Evolutionary conservation across 1,140 invertebrate species (phyloP).

Genomic region (Camponotus floridanus): DNA sequence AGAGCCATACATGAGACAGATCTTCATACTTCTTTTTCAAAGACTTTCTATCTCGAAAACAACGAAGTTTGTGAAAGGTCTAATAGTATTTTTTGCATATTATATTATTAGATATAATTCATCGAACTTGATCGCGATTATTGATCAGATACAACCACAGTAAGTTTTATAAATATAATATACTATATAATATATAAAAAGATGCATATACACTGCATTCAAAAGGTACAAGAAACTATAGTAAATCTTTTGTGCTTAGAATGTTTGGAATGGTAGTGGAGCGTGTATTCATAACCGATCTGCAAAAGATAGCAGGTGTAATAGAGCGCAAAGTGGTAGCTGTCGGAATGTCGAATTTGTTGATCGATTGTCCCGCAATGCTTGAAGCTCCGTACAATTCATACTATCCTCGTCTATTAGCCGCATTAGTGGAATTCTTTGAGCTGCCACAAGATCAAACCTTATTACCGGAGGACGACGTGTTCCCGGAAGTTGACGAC

Average conservation of each 20-base stretch:
- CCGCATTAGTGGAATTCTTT: conserved; percentile 94
- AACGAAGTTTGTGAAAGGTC: conserved; percentile 95
- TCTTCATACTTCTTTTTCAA: conserved; percentile 97
- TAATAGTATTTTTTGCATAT: conserved; percentile 96
- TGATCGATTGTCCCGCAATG: conserved; percentile 92
- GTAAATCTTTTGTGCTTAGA: conserved; percentile 83
- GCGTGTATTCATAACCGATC: conserved; percentile 93
- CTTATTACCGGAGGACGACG: conserved; percentile 93
- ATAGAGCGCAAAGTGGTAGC: conserved; percentile 96
- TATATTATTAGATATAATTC: conserved; percentile 94
- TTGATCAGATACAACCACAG: conserved; percentile 96
- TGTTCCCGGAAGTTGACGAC: conserved; percentile 94
- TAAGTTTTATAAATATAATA: conserved; percentile 83
- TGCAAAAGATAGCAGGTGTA: conserved; percentile 94
- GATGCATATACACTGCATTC: not conserved
- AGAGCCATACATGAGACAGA: conserved; percentile 93
- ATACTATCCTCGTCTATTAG: conserved; percentile 88
- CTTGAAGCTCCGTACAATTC: conserved; percentile 89
- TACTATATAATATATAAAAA: not conserved
- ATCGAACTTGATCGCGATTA: conserved; percentile 90
- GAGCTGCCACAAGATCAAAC: conserved; percentile 95
- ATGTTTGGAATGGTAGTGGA: conserved; percentile 98
- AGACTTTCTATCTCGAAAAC: conserved; percentile 97
- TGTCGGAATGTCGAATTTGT: conserved; percentile 94
- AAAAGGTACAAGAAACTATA: not conserved